A percentile compares a stretch with the other conserved stretches of the same genome.
Evolutionary conservation across 2,888 invertebrate species (phyloP).

Genomic region (Gisinianus flammeolus): DNA sequence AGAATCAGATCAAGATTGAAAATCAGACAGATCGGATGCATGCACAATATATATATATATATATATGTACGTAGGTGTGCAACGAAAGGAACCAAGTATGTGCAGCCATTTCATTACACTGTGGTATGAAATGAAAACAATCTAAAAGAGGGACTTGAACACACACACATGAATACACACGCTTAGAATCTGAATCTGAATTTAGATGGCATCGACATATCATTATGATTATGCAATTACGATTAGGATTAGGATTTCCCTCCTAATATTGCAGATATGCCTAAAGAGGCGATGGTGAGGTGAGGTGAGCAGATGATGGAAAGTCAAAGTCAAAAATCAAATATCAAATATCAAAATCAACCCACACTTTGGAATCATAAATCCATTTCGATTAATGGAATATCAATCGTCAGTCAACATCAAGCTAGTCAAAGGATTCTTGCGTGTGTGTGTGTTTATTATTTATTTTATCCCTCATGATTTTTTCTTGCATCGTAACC

Average conservation of each 20-base stretch:
- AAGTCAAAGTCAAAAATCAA: neutral
- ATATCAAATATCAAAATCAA: neutral
- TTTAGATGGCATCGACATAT: neutral
- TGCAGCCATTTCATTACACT: too few relatives aligned
- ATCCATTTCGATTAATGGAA: conserved; percentile 7
- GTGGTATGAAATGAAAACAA: too few relatives aligned
- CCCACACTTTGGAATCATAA: neutral
- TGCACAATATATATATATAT: too few relatives aligned
- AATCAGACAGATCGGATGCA: too few relatives aligned
- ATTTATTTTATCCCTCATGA: conserved; percentile 6
- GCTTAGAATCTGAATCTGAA: neutral
- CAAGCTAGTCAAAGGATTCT: neutral
- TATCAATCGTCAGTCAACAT: neutral
- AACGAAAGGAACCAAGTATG: too few relatives aligned
- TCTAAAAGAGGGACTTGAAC: neutral
- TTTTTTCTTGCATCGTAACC: neutral
- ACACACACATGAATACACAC: neutral
- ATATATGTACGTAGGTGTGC: too few relatives aligned
- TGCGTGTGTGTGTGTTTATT: neutral
- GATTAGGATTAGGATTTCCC: neutral
- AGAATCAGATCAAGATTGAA: too few relatives aligned
- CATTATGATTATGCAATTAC: neutral
- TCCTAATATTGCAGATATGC: too few relatives aligned
- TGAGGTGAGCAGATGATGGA: neutral
- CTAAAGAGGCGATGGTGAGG: too few relatives aligned